phyloP scores from a whole-genome alignment of 2,888 invertebrate genomes.

The Hesperia comma region DNA sequence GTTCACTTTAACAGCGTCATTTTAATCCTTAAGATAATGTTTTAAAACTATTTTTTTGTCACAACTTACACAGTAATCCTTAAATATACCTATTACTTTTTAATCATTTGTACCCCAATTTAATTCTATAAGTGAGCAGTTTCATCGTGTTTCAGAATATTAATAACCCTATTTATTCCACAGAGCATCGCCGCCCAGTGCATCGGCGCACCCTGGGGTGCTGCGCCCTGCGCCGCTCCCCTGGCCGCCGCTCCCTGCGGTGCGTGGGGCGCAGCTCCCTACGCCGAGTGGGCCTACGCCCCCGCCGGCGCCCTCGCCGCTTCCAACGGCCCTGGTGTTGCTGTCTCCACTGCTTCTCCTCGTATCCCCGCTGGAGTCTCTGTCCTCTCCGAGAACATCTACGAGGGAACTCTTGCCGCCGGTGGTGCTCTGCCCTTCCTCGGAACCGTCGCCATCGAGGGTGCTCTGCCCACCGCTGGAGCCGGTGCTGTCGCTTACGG shows the following conservation, averaged over 20 bases:
- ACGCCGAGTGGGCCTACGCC: slow-evolving; percentile 32
- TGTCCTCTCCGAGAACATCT: slow-evolving; percentile 55
- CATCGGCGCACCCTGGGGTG: slow-evolving; percentile 19
- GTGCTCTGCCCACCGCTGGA: slow-evolving; percentile 51
- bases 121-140: background rate
- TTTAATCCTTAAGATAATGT: too few relatives aligned
- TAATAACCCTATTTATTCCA: background rate
- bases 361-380: slow-evolving; percentile 55
- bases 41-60: too few relatives aligned
- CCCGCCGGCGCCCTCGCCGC: slow-evolving; percentile 40
- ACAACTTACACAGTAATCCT: too few relatives aligned
- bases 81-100: background rate
- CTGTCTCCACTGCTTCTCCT: slow-evolving; percentile 50
- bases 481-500: slow-evolving; percentile 51
- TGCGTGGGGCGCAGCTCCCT: slow-evolving; percentile 5
- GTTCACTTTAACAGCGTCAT: too few relatives aligned
- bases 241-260: slow-evolving; percentile 38
- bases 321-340: slow-evolving; percentile 43
- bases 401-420: slow-evolving; percentile 45
- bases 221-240: slow-evolving; percentile 23
- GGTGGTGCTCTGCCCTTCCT: slow-evolving; percentile 46
- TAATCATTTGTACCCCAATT: too few relatives aligned
- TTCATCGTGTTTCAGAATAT: background rate
- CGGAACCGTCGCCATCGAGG: slow-evolving; percentile 49
- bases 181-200: slow-evolving; percentile 37